Percentiles rank a stretch among this genome's conserved stretches.
phyloP scores from a whole-genome alignment of 2,113 vertebrate species.

The Nycticryphes semicollaris region DNA sequence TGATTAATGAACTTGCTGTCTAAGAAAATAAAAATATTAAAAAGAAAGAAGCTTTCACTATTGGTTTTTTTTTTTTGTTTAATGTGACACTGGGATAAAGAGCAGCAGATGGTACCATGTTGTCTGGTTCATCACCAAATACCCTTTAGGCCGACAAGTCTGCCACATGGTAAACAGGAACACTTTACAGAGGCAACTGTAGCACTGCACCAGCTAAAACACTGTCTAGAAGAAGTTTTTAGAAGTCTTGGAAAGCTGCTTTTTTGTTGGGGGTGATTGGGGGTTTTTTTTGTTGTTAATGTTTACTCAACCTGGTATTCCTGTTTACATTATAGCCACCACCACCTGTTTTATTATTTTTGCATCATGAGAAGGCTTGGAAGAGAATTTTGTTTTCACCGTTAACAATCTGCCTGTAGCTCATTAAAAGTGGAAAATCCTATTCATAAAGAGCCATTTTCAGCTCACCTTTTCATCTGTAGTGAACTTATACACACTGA shows the following conservation, averaged over 20 bases:
- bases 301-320: not conserved
- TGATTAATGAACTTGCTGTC: not conserved
- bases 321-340: not conserved
- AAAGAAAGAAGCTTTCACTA: not conserved
- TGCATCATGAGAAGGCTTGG: not conserved
- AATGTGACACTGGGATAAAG: not conserved
- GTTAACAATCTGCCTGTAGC: not conserved
- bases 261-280: not conserved
- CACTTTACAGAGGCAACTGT: not conserved
- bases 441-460: not conserved
- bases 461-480: not conserved
- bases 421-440: not conserved
- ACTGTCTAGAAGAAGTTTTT: not conserved
- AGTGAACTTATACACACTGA: not conserved
- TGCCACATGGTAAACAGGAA: not conserved
- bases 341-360: not conserved
- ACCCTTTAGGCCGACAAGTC: not conserved
- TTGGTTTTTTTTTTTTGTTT: not conserved
- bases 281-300: not conserved
- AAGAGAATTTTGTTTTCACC: not conserved
- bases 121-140: not conserved
- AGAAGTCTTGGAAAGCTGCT: not conserved
- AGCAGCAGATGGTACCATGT: not conserved
- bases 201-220: not conserved
- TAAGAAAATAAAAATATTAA: not conserved